These are phyloP conservation scores for Hippocampus barbouri DNA, from an alignment of 2,113 vertebrate genomes.

Conservation along the genomic window DNA sequence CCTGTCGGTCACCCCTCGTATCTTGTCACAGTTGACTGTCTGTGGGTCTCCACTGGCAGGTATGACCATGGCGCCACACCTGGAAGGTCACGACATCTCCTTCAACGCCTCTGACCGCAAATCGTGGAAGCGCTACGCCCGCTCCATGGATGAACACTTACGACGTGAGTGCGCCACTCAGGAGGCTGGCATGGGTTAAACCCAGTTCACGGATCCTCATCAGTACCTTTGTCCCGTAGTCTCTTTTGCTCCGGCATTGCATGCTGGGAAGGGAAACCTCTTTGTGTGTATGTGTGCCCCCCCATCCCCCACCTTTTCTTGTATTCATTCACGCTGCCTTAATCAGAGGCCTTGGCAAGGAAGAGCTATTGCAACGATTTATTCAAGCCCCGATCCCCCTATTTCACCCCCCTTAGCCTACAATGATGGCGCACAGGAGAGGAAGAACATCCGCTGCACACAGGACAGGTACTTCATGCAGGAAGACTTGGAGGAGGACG, in stretches of 20 bases:
- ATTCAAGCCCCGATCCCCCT: constrained; percentile 63
- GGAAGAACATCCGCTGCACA: constrained; percentile 82
- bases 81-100: constrained; percentile 80
- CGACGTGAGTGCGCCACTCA: constrained; percentile 75
- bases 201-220: constrained; percentile 38
- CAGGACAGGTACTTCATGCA: constrained; percentile 88
- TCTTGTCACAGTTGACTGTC: constrained; percentile 69
- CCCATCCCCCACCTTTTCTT: constrained; percentile 28
- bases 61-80: constrained; percentile 88
- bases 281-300: constrained; percentile 63
- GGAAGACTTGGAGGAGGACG: constrained; percentile 74
- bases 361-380: constrained; percentile 55
- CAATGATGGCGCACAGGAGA: constrained; percentile 86
- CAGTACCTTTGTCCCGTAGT: constrained; percentile 53
- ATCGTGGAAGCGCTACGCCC: constrained; percentile 85
- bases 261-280: constrained; percentile 70
- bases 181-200: constrained; percentile 29
- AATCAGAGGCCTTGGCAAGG: constrained; percentile 67
- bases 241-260: constrained; percentile 59
- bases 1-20: constrained; percentile 28
- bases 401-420: constrained; percentile 74
- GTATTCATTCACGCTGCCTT: constrained; percentile 60
- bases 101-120: constrained; percentile 83
- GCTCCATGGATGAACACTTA: constrained; percentile 83
- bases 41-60: constrained; percentile 76